phyloP scores from a whole-genome alignment of 2,113 vertebrate genomes.

The Macquaria ambigua region DNA sequence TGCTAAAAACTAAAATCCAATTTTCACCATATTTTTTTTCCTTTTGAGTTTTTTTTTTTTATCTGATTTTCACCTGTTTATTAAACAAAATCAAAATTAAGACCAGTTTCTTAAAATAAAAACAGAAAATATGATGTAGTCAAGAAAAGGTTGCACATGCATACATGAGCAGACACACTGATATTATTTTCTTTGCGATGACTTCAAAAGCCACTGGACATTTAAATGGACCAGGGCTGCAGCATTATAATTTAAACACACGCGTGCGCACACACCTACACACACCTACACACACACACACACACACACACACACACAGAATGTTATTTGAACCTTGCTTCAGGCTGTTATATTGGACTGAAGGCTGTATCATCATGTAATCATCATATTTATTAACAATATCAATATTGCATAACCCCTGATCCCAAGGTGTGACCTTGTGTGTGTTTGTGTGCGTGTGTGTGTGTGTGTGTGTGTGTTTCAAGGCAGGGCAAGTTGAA shows the following conservation, averaged over 20 bases:
- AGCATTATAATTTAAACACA: background rate
- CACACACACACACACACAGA: background rate
- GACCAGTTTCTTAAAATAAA: too few species aligned
- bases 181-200: background rate
- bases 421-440: conserved; percentile 18
- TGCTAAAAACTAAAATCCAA: background rate
- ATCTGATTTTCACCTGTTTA: background rate
- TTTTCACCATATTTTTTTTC: background rate
- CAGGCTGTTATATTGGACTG: conserved; percentile 36
- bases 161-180: background rate
- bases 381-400: conserved; percentile 72
- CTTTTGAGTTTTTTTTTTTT: background rate
- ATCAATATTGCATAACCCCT: conserved; percentile 67
- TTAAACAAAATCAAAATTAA: background rate
- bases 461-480: background rate
- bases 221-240: background rate
- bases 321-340: conserved; percentile 13
- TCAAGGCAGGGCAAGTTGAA: background rate
- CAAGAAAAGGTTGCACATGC: background rate
- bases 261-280: background rate
- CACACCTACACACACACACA: background rate
- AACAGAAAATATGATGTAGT: background rate
- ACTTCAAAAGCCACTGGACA: background rate
- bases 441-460: background rate
- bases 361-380: conserved; percentile 61